Percentiles rank a stretch among this genome's conserved stretches.
These are phyloP conservation scores for Atherinomorus stipes DNA, from an alignment of 2,113 vertebrate species.

Conservation along the genomic window DNA sequence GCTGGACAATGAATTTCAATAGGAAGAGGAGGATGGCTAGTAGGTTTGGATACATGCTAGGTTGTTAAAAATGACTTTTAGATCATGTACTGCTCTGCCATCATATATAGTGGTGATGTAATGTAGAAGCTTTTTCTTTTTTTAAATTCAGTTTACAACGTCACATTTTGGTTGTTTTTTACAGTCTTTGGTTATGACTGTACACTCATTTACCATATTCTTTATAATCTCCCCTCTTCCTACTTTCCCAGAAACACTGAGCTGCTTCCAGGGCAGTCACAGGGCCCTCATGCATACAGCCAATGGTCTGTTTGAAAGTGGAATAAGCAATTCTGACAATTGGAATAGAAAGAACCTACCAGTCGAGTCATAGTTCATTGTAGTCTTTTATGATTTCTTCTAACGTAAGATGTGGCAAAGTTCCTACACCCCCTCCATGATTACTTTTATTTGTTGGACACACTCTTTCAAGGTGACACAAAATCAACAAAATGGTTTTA, in stretches of 20 bases:
- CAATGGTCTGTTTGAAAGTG: not conserved
- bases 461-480: not conserved
- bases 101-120: conserved; percentile 1
- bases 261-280: not conserved
- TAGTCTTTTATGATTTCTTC: not conserved
- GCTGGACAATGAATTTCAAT: conserved; percentile 26
- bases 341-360: not conserved
- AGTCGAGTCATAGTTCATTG: not conserved
- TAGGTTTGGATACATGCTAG: conserved; percentile 3
- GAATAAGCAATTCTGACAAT: conserved; percentile 19
- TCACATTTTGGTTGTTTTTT: not conserved
- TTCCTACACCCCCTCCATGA: not conserved
- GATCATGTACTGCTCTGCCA: not conserved
- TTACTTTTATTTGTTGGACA: not conserved
- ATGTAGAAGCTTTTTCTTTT: not conserved
- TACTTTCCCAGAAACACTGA: not conserved
- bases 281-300: conserved; percentile 24
- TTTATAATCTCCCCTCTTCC: not conserved
- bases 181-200: too few relatives aligned
- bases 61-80: not conserved
- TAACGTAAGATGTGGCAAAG: not conserved
- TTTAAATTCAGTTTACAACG: not conserved
- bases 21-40: conserved; percentile 12
- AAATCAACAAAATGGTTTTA: not conserved
- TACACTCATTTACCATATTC: not conserved